A percentile compares a stretch with the other conserved stretches of the same genome.
These are phyloP conservation scores for Cheilosia urbana DNA, from an alignment of 2,888 invertebrate species.

Conservation along the genomic window DNA sequence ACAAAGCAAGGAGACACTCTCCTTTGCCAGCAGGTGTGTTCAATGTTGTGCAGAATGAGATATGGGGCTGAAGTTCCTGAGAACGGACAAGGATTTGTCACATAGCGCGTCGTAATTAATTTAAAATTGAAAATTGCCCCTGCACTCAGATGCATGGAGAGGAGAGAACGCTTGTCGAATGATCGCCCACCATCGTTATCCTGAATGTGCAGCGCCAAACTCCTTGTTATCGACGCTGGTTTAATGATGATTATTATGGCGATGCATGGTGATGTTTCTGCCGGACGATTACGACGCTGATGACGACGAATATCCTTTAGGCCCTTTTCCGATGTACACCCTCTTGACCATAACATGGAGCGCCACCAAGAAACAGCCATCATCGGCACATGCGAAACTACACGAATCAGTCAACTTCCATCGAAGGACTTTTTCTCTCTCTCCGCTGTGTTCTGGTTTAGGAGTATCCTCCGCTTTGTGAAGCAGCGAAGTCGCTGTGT, in stretches of 20 bases:
- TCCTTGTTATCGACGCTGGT: conserved; percentile 52
- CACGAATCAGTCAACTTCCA: conserved; percentile 37
- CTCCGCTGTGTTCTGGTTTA: conserved; percentile 36
- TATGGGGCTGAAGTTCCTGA: conserved; percentile 6
- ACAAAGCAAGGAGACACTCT: conserved; percentile 43
- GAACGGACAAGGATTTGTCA: conserved; percentile 28
- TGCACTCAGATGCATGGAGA: not conserved
- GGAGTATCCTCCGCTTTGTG: conserved; percentile 35
- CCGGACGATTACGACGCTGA: conserved; percentile 48
- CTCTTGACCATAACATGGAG: conserved; percentile 35
- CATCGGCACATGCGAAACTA: conserved; percentile 15
- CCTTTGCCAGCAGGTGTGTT: conserved; percentile 61
- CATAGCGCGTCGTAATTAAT: conserved; percentile 46
- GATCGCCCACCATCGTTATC: conserved; percentile 47
- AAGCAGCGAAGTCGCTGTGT: conserved; percentile 43
- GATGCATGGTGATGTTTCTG: conserved; percentile 43
- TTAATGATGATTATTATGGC: conserved; percentile 45
- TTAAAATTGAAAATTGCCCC: conserved; percentile 51
- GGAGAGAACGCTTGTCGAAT: conserved; percentile 47
- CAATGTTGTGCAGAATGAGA: conserved; percentile 53
- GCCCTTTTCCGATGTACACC: conserved; percentile 28
- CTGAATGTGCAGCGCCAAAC: conserved; percentile 36
- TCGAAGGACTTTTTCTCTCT: conserved; percentile 18
- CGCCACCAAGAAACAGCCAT: conserved; percentile 45
- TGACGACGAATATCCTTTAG: conserved; percentile 45